Conservation (phyloP, 2,888 invertebrate genomes). For the Eupithecia insigniata region DNA sequence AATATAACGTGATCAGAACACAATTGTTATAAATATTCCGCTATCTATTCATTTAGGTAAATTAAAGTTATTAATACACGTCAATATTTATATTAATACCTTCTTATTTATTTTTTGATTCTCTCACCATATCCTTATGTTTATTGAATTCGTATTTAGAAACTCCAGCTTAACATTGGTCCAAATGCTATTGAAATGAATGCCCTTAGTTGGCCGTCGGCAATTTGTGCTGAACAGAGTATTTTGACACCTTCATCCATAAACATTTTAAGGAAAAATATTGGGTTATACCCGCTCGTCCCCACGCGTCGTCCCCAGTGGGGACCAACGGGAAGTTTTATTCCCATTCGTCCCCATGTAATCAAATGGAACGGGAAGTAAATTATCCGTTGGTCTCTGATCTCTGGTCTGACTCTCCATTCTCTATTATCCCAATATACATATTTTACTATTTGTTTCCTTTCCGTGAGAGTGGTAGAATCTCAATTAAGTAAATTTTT, state of each 20-base stretch:
- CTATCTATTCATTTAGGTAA: too few species aligned
- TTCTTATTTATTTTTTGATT: background rate
- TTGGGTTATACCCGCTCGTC: too few species aligned
- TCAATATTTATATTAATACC: too few species aligned
- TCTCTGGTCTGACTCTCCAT: constrained; percentile 9
- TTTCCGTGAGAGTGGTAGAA: background rate
- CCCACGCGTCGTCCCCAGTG: too few species aligned
- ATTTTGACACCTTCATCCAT: constrained; percentile 82
- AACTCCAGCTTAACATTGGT: constrained; percentile 38
- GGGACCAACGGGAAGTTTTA: too few species aligned
- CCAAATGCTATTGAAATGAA: constrained; percentile 76
- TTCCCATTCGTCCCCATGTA: too few species aligned
- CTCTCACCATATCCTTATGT: background rate
- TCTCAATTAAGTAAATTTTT: too few species aligned
- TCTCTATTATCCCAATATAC: background rate
- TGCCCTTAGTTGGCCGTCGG: constrained; percentile 71
- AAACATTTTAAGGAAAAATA: constrained; percentile 70
- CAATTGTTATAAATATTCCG: too few species aligned
- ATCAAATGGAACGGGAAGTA: too few species aligned
- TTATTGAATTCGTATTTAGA: background rate
- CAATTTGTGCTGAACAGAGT: constrained; percentile 76
- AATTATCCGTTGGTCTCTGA: too few species aligned
- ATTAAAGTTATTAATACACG: too few species aligned
- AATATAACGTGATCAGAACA: too few species aligned
- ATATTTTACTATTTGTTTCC: background rate